phyloP scores from a whole-genome alignment of 2,113 vertebrate species.

The Turdus rufiventris region DNA sequence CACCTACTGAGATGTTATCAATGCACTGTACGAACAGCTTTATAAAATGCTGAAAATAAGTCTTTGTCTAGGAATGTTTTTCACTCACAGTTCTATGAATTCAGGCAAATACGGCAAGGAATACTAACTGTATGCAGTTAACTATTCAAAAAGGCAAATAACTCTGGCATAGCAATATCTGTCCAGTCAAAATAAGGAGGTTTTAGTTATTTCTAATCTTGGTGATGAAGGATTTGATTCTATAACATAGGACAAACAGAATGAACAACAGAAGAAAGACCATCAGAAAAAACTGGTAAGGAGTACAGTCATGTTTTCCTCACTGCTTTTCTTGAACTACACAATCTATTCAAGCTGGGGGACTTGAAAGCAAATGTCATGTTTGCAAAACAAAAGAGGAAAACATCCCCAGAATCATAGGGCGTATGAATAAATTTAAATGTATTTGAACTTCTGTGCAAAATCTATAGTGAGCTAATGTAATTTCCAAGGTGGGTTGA shows the following conservation, averaged over 20 bases:
- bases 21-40: neutral
- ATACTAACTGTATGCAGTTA: neutral
- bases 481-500: neutral
- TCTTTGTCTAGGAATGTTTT: constrained; percentile 32
- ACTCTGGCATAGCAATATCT: neutral
- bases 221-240: neutral
- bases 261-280: neutral
- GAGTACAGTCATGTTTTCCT: neutral
- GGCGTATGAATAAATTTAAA: constrained; percentile 53
- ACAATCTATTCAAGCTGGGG: constrained; percentile 45
- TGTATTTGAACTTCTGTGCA: constrained; percentile 30
- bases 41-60: constrained; percentile 22
- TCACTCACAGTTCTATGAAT: neutral
- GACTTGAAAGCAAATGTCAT: constrained; percentile 39
- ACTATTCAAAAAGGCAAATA: neutral
- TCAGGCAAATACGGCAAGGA: neutral
- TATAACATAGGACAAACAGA: neutral
- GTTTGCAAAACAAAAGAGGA: constrained; percentile 49
- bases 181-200: neutral
- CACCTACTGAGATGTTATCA: constrained; percentile 18
- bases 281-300: neutral
- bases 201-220: neutral
- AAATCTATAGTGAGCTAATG: constrained; percentile 35
- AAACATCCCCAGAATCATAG: constrained; percentile 23
- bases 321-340: neutral